phyloP scores from a whole-genome alignment of 2,797 vertebrate species.

The Epinephelus coioides region DNA sequence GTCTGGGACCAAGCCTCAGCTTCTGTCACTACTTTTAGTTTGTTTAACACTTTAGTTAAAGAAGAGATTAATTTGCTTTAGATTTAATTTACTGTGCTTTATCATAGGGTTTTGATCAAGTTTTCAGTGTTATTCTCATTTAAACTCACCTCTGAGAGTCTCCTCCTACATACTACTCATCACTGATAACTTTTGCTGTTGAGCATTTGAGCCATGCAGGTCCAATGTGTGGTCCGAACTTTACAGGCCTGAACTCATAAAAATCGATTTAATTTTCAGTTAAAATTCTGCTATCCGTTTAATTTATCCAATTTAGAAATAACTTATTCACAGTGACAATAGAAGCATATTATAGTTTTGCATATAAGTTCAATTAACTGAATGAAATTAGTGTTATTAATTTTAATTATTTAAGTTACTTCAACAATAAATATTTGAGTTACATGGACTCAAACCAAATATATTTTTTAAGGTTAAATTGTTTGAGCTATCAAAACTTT shows the following conservation, averaged over 20 bases:
- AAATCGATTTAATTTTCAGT: neutral
- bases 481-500: too few species aligned
- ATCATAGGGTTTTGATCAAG: neutral
- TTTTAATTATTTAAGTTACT: too few species aligned
- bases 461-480: neutral
- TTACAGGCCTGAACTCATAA: neutral
- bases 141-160: neutral
- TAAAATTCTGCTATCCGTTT: neutral
- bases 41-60: neutral
- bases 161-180: neutral
- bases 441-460: too few species aligned
- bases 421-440: too few species aligned
- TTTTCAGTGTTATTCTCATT: neutral
- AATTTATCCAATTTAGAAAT: neutral
- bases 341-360: neutral
- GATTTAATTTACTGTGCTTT: neutral
- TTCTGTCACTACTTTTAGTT: conserved; percentile 40
- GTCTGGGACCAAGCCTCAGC: conserved; percentile 39
- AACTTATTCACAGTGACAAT: neutral
- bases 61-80: neutral
- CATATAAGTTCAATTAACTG: neutral
- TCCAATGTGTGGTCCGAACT: accelerated
- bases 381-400: too few species aligned
- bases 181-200: neutral
- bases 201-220: neutral